Conservation (phyloP, 2,113 vertebrate genomes). For the Coreoperca whiteheadi region DNA sequence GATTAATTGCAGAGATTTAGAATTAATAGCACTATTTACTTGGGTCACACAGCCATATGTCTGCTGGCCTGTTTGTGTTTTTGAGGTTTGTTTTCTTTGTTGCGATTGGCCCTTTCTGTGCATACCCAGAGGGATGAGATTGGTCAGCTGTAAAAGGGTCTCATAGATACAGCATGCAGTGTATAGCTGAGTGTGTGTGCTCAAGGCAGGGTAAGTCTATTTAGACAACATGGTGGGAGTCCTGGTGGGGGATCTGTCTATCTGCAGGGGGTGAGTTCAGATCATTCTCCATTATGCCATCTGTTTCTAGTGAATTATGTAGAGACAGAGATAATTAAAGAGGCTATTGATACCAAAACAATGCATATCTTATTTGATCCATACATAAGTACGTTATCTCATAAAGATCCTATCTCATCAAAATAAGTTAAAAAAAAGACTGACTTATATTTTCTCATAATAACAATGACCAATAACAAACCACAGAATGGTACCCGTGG, state of each 20-base stretch:
- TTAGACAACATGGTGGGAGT: slow-evolving; percentile 34
- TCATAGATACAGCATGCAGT: slow-evolving; percentile 27
- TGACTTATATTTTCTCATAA: background rate
- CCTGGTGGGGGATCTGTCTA: slow-evolving; percentile 54
- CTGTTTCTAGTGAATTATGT: slow-evolving; percentile 67
- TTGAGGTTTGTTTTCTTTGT: slow-evolving; percentile 35
- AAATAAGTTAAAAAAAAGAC: background rate
- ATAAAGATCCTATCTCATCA: background rate
- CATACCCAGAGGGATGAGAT: slow-evolving; percentile 25
- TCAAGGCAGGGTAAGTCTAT: slow-evolving; percentile 36
- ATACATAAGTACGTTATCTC: background rate
- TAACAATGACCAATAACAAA: background rate
- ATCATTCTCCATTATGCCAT: slow-evolving; percentile 68
- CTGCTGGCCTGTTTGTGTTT: slow-evolving; percentile 61
- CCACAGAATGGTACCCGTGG: background rate
- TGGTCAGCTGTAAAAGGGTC: slow-evolving; percentile 31
- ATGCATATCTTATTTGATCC: background rate
- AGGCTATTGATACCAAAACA: slow-evolving; percentile 35
- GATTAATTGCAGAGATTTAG: slow-evolving; percentile 71
- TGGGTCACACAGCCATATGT: slow-evolving; percentile 60
- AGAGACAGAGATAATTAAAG: slow-evolving; percentile 48
- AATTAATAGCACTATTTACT: slow-evolving; percentile 69
- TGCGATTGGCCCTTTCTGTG: slow-evolving; percentile 42
- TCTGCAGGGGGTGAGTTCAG: slow-evolving; percentile 57
- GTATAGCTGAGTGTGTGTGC: background rate